Base-by-base conservation (phyloP, 2,888 invertebrate genomes). In the Auanema freiburgensis region DNA sequence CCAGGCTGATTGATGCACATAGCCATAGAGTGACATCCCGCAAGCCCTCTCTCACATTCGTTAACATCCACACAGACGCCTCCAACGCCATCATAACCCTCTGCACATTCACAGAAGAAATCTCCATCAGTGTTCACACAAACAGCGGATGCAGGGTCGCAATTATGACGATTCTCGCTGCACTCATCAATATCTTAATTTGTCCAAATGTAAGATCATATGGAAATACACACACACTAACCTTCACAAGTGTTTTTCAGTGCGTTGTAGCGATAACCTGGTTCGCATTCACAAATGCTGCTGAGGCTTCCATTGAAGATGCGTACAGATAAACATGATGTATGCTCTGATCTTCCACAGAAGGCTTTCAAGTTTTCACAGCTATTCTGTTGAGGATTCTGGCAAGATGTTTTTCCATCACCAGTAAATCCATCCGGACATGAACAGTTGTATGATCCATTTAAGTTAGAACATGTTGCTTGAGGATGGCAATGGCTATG, bases 41-140 rank as follows among this genome's bases (percentile, higher is more conserved):
- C 71, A 25, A 65, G 66, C 21, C 76, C 77, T 23, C 74, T 67
- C 18, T 69, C 68, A 43, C 77, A 78, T 55, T 78, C 76, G 57
- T 78, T 73, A 23, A 73, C 69, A 49, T 76, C 77, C 21, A 74
- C 72, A 55, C 78, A 80, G 18, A 80, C 69, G 11, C 78, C 79
- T 8, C 77, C 77, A 86, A 93, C 92, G 66, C 93, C 94, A 50
- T 92, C 91, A 85, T 90, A 94, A 84, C 92, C 93, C 75, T 90
- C 89, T 81, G 89, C 89, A 85, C 95, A 95, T 67, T 89, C 88
- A 86, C 94, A 95, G 80, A 89, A 87, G 85, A 89, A 94, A 86
- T 92, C 92, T 79, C 94, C 94, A 69, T 90, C 86, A 59, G 91
- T 91, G 85, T 95, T 93, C 83, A 90, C 90, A 86, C 95, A 95